Evolutionary conservation across 2,797 vertebrate genomes (phyloP).

Genomic region (Myotis daubentonii): DNA sequence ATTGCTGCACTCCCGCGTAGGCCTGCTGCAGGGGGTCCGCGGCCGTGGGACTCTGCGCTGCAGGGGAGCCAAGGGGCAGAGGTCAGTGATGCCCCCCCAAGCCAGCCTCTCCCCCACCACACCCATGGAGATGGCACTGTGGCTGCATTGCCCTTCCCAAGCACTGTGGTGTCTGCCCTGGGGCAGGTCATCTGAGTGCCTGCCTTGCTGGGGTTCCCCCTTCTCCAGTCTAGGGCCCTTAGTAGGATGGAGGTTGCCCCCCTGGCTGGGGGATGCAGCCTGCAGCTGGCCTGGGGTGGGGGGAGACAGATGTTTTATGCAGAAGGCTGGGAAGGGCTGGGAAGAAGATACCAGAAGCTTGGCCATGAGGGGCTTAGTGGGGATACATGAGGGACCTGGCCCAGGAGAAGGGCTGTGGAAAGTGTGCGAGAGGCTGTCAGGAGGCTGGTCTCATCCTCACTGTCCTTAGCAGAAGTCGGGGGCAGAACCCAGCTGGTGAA

Average conservation of each 20-base stretch:
- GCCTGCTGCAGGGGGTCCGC: conserved; percentile 99
- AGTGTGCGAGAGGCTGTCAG: not conserved
- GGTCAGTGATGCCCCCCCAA: conserved; percentile 47
- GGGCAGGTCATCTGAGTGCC: not conserved
- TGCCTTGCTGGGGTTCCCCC: no score
- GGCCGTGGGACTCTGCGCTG: conserved; percentile 99
- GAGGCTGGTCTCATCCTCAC: not conserved
- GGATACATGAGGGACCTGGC: not conserved
- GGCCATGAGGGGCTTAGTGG: not conserved
- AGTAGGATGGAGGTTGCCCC: not conserved
- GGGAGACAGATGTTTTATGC: not conserved
- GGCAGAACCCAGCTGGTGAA: not conserved
- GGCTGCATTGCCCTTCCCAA: not conserved
- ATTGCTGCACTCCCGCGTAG: conserved; percentile 99
- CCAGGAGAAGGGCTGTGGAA: not conserved
- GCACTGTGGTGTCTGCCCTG: not conserved
- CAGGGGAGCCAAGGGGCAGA: conserved; percentile 83
- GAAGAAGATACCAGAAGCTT: not conserved
- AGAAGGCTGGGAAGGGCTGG: not conserved
- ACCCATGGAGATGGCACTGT: accelerated
- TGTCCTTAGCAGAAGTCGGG: not conserved
- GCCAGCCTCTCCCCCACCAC: not conserved
- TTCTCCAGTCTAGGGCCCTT: not conserved
- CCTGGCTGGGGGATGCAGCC: not conserved
- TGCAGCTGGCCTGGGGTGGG: not conserved